Evolutionary conservation across 2,888 invertebrate genomes (phyloP).

Genomic region (Diarsia rubi): DNA sequence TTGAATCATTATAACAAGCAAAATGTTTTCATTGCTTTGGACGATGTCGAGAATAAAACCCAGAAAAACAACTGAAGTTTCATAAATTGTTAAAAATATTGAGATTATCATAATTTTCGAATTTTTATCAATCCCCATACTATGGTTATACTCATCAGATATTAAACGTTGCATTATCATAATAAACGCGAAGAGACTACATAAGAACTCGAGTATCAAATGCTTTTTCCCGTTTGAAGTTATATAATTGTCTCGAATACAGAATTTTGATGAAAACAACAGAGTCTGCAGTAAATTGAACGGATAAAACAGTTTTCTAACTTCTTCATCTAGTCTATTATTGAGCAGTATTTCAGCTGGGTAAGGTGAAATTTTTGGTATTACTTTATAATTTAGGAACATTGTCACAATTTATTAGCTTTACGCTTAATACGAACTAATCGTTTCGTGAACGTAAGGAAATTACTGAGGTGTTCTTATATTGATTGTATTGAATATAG

Average conservation of each 20-base stretch:
- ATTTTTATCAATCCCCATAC: neutral
- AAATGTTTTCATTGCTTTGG: constrained; percentile 11
- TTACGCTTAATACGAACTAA: no score
- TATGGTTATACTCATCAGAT: neutral
- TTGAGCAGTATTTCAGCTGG: neutral
- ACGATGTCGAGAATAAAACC: constrained; percentile 6
- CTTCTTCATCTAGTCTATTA: neutral
- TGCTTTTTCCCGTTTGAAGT: neutral
- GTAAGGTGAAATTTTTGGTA: neutral
- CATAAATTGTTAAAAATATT: neutral
- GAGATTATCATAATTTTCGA: no score
- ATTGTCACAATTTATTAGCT: no score
- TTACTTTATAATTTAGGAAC: neutral
- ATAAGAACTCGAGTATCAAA: neutral
- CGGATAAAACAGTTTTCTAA: neutral
- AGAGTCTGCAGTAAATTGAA: neutral
- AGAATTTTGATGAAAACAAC: neutral
- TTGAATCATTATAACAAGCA: constrained; percentile 46
- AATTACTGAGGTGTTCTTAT: no score
- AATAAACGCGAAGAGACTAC: neutral
- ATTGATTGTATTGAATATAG: no score
- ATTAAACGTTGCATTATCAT: neutral
- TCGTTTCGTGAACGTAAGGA: no score
- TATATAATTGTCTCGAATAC: constrained; percentile 35
- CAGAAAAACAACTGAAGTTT: neutral